Percentiles rank a stretch among this genome's conserved stretches.
These are phyloP conservation scores for Datnioides undecimradiatus DNA, from an alignment of 2,113 vertebrate species.

Conservation along the genomic window DNA sequence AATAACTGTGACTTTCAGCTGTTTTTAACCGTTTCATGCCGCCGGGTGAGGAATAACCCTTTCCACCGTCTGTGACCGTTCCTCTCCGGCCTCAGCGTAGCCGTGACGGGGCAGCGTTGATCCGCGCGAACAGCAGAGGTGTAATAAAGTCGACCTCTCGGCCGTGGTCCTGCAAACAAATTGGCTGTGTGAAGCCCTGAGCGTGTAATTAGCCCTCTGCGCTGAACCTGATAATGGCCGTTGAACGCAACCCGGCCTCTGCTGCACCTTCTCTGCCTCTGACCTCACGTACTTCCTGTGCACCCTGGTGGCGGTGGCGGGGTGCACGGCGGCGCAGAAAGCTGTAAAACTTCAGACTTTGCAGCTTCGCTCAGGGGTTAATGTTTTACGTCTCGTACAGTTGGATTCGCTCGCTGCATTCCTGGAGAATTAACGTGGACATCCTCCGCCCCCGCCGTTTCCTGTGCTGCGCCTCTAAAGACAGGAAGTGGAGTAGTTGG, in stretches of 20 bases:
- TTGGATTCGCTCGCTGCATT: slow-evolving; percentile 57
- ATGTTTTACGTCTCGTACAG: slow-evolving; percentile 56
- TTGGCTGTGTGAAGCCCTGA: background rate
- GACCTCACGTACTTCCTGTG: slow-evolving; percentile 24
- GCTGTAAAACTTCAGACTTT: background rate
- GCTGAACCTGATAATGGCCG: background rate
- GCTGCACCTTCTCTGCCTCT: background rate
- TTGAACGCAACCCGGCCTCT: slow-evolving; percentile 4
- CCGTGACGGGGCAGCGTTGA: background rate
- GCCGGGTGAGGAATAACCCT: background rate
- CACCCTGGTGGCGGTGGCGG: too few species aligned
- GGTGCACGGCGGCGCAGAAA: background rate
- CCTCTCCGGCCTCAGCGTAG: background rate
- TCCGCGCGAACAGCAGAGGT: background rate
- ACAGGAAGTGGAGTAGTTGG: slow-evolving; percentile 68
- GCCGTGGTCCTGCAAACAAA: background rate
- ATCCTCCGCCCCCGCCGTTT: slow-evolving; percentile 65
- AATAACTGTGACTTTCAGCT: too few species aligned
- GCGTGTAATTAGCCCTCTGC: background rate
- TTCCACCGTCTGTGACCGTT: too few species aligned
- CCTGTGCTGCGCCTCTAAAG: slow-evolving; percentile 71
- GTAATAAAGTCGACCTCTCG: background rate
- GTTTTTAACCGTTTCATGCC: background rate
- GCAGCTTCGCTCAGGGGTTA: slow-evolving; percentile 41
- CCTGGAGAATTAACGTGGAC: slow-evolving; percentile 73